Percentiles rank a stretch among this genome's conserved stretches.
These are phyloP conservation scores for Arctocebus calabarensis DNA, from an alignment of 2,797 vertebrate species.

Conservation along the genomic window DNA sequence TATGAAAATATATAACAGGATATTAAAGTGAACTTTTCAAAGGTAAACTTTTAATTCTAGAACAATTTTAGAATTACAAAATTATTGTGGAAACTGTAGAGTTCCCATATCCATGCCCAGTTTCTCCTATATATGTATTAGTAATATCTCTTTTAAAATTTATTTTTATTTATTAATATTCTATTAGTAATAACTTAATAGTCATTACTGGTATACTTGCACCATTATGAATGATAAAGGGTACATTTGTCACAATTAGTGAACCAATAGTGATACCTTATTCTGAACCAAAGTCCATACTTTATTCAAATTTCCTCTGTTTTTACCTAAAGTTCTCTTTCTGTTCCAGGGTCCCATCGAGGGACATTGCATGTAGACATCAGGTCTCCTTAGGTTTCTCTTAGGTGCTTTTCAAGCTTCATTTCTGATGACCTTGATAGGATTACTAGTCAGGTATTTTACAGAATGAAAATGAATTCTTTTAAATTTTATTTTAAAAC, in stretches of 20 bases:
- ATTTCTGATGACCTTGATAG: conserved; percentile 6
- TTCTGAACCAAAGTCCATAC: neutral
- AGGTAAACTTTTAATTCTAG: neutral
- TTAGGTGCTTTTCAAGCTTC: neutral
- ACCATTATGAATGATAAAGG: neutral
- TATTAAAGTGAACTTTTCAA: conserved; percentile 13
- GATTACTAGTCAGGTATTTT: conserved; percentile 37
- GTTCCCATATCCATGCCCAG: neutral
- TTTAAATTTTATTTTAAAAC: too few species aligned
- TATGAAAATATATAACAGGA: conserved; percentile 15
- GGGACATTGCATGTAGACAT: neutral
- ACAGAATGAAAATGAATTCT: neutral
- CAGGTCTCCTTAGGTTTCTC: neutral
- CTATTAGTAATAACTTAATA: neutral
- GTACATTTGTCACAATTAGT: neutral
- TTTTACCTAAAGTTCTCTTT: neutral
- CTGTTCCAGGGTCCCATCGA: neutral
- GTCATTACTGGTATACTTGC: neutral
- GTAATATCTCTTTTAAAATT: neutral
- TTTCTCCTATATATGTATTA: neutral
- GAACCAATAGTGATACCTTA: neutral
- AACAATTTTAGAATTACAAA: conserved; percentile 43
- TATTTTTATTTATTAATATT: neutral
- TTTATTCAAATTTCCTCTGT: conserved; percentile 4
- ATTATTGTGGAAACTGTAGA: neutral